phyloP scores from a whole-genome alignment of 2,888 invertebrate species.

The Melikaiella ostensackeni region DNA sequence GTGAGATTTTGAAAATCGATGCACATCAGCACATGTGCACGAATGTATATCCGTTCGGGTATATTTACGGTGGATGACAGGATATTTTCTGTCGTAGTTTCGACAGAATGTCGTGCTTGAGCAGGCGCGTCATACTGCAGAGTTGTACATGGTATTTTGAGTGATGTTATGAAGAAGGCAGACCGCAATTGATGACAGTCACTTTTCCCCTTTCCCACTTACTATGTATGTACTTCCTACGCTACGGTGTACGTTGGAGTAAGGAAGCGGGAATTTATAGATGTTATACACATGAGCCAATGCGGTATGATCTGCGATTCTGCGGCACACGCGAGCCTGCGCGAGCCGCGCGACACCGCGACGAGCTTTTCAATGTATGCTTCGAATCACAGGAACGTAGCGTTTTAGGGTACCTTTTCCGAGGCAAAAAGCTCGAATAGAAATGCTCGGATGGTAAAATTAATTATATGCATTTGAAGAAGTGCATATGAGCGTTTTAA shows the following conservation, averaged over 20 bases:
- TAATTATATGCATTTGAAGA: no score
- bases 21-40: constrained; percentile 2
- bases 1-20: constrained; percentile 25
- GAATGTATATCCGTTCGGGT: neutral
- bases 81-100: constrained; percentile 6
- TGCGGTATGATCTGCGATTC: constrained; percentile 70
- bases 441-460: no score
- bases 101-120: neutral
- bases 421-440: neutral
- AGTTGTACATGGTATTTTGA: neutral
- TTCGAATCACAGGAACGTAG: constrained; percentile 42
- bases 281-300: constrained; percentile 52
- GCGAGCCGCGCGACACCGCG: constrained; percentile 60
- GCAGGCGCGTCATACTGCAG: constrained; percentile 10
- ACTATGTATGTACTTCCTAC: neutral
- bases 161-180: neutral
- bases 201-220: neutral
- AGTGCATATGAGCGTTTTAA: no score
- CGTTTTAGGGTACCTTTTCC: constrained; percentile 18
- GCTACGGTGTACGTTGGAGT: constrained; percentile 3
- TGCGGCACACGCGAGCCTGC: constrained; percentile 63
- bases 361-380: constrained; percentile 47
- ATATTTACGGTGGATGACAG: constrained; percentile 9
- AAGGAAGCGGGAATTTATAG: constrained; percentile 27
- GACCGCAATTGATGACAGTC: neutral